Evolutionary conservation across 2,797 vertebrate genomes (phyloP), one percentile per base, ranked within the genome.

Genomic region (Enteromius mattozi): DNA sequence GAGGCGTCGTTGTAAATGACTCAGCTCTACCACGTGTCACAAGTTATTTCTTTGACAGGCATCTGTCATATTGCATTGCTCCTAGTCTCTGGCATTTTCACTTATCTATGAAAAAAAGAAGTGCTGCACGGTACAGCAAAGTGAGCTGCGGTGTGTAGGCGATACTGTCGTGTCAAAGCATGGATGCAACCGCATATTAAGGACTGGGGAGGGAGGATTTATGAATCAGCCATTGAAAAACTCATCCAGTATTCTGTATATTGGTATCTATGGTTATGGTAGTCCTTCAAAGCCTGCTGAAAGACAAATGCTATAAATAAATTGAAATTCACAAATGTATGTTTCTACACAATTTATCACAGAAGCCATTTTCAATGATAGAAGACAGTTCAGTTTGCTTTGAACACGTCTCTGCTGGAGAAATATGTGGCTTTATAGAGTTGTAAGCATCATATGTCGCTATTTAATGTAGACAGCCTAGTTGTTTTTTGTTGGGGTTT

Each of bases 41-140:
- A 37, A 80, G 77, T 76, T 56, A 81, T 86, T 84, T 70, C 42
- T 61, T 30, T 87, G 86, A 87, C 82, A 70, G 78, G 66, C 74
- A 80, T 40, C 70, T 87, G 86, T 84, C 86, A 87, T 81, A 61
- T 65, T 65, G 33, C 63, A 82, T 78, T 77, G 37, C 78, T 74
- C 56, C 17, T 10, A 70, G 61, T 65, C 71, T 69, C 71, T 78
- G 19, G 86, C 37, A 77, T 80, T 70, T 86, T 86, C 54, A 76
- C 65, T 69, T 81, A 80, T 83, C 77, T 63, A 5, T 37, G 30
- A 40, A 76, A 71, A 82, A 82, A 68, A 35, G 6, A 54, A 24
- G 56, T 45, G 75, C 49, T 24, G 7, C 51, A 13, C 4, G 1
- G 17, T 37, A 68, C 71, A 66, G 27, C 69, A 47, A 51, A 68